phyloP scores from a whole-genome alignment of 2,797 vertebrate genomes.

The Takifugu ocellatus region DNA sequence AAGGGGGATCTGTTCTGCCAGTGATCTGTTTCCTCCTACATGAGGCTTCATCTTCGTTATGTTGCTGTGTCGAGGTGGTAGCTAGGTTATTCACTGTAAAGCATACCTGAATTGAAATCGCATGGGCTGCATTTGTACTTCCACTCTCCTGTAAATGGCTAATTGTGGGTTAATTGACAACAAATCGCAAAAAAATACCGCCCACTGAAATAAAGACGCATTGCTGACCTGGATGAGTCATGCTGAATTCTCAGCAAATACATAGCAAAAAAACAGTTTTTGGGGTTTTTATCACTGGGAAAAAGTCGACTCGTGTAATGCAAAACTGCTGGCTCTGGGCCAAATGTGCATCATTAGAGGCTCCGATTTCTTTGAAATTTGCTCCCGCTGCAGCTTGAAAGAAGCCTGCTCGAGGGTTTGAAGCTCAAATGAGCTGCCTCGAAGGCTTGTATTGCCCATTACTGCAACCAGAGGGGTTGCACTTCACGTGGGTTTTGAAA shows the following conservation, averaged over 20 bases:
- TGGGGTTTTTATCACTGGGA: slow-evolving; percentile 20
- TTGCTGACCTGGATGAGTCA: slow-evolving; percentile 8
- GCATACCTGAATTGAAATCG: slow-evolving; percentile 10
- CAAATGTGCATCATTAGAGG: slow-evolving; percentile 59
- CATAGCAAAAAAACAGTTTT: slow-evolving; percentile 11
- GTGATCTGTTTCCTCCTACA: neutral
- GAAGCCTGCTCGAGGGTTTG: slow-evolving; percentile 27
- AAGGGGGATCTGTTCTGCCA: neutral
- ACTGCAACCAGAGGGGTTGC: slow-evolving; percentile 28
- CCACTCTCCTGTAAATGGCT: slow-evolving; percentile 7
- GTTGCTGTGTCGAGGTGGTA: neutral
- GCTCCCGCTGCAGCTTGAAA: slow-evolving; percentile 31
- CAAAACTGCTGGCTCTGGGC: slow-evolving; percentile 43
- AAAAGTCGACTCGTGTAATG: slow-evolving; percentile 36
- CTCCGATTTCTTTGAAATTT: slow-evolving; percentile 32
- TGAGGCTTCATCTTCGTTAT: slow-evolving; percentile 8
- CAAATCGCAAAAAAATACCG: slow-evolving; percentile 8
- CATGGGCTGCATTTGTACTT: slow-evolving; percentile 14
- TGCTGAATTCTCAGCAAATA: slow-evolving; percentile 5
- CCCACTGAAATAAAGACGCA: slow-evolving; percentile 15
- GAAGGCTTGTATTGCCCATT: slow-evolving; percentile 28
- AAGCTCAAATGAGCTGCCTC: slow-evolving; percentile 49
- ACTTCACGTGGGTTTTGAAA: slow-evolving; percentile 9
- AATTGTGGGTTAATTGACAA: slow-evolving; percentile 30
- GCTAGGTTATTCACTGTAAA: neutral